Percentiles rank a stretch among this genome's conserved stretches.
Conservation (phyloP, 2,797 vertebrate genomes). For the Pangasius krempfi region DNA sequence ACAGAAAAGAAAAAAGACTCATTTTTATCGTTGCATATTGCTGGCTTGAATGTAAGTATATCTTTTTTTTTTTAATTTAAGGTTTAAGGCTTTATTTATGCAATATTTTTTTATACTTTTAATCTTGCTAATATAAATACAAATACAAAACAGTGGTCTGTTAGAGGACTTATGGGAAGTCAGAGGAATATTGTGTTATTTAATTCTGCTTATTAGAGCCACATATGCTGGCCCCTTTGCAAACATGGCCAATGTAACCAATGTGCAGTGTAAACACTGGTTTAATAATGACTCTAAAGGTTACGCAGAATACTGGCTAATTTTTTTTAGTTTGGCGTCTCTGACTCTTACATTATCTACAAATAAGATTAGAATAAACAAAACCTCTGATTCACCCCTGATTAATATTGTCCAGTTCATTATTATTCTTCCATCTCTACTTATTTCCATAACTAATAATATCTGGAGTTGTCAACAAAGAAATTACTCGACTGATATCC, state of each 20-base stretch:
- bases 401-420: background rate
- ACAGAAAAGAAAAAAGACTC: background rate
- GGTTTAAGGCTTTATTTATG: background rate
- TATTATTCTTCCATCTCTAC: background rate
- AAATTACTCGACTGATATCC: background rate
- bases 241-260: background rate
- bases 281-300: background rate
- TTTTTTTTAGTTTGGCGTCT: background rate
- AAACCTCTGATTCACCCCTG: background rate
- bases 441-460: background rate
- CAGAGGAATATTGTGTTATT: background rate
- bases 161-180: background rate
- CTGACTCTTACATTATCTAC: background rate
- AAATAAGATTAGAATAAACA: background rate
- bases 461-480: background rate
- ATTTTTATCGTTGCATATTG: background rate
- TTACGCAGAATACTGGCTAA: background rate
- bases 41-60: constrained; percentile 12
- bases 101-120: background rate
- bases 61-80: background rate
- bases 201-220: no score
- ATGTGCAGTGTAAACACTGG: background rate
- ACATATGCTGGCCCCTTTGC: background rate
- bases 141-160: background rate
- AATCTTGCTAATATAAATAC: background rate